A percentile compares a stretch with the other conserved stretches of the same genome.
phyloP scores from a whole-genome alignment of 2,113 vertebrate genomes.

The Daboia siamensis region DNA sequence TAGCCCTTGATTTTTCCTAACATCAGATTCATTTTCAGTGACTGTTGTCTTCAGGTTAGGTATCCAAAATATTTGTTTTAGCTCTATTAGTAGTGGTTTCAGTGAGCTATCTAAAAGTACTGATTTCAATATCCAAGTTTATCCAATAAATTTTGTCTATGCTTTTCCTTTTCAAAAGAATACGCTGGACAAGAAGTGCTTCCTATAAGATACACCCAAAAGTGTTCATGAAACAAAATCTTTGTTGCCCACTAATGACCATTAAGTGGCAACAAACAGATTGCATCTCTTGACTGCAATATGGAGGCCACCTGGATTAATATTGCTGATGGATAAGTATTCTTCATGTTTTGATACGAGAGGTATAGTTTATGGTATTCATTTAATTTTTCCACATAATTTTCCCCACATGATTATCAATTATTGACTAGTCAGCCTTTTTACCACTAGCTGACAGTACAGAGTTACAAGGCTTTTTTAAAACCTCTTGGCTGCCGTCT shows the following conservation, averaged over 20 bases:
- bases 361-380: neutral
- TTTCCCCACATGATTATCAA: neutral
- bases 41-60: neutral
- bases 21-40: neutral
- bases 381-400: neutral
- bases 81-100: neutral
- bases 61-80: neutral
- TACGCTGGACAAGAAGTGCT: too few relatives aligned
- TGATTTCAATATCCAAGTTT: too few relatives aligned
- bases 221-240: neutral
- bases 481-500: neutral
- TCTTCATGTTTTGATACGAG: neutral
- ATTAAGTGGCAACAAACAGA: neutral
- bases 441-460: neutral
- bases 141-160: too few relatives aligned
- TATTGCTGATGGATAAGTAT: neutral
- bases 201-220: neutral
- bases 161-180: too few relatives aligned
- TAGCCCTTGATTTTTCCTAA: neutral
- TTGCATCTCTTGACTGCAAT: neutral
- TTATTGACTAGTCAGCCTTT: neutral
- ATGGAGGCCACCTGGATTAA: neutral
- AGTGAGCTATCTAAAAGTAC: too few relatives aligned
- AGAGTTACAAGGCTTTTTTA: neutral
- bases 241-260: neutral